Evolutionary conservation across 2,113 vertebrate species (phyloP).

Genomic region (Monopterus albus): DNA sequence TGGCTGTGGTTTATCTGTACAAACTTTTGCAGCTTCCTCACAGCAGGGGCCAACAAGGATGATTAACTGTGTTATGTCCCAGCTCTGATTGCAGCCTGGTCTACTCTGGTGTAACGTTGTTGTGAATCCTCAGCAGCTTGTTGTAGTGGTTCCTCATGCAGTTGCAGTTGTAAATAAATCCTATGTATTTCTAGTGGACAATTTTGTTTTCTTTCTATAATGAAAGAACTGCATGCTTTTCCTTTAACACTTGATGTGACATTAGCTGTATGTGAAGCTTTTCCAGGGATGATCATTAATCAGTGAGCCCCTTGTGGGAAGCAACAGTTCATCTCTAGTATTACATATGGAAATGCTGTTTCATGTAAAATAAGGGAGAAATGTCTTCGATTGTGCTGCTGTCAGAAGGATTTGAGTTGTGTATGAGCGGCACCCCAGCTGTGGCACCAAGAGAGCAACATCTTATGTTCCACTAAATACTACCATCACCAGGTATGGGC

Average conservation of each 20-base stretch:
- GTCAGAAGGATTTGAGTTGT: neutral
- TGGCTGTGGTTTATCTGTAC: neutral
- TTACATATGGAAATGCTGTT: neutral
- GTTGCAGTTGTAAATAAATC: slow-evolving; percentile 64
- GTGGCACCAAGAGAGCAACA: neutral
- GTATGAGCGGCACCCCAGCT: slow-evolving; percentile 8
- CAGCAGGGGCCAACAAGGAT: neutral
- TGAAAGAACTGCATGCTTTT: slow-evolving; percentile 54
- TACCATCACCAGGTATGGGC: neutral
- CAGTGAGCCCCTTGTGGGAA: neutral
- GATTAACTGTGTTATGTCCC: neutral
- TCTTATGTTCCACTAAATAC: neutral
- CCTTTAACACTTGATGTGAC: slow-evolving; percentile 18
- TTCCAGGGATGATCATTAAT: neutral
- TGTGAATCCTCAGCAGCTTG: slow-evolving; percentile 38
- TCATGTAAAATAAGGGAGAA: slow-evolving; percentile 1
- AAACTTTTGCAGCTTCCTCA: neutral
- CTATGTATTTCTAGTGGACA: slow-evolving; percentile 16
- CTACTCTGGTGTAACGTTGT: slow-evolving; percentile 1
- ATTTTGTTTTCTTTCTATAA: neutral
- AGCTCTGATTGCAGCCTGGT: slow-evolving; percentile 14
- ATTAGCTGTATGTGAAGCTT: slow-evolving; percentile 13
- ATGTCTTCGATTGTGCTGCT: neutral
- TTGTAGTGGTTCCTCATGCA: slow-evolving; percentile 7
- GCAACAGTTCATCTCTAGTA: neutral